These are phyloP conservation scores for Sorex araneus DNA, from an alignment of 2,113 vertebrate species.

Conservation along the genomic window DNA sequence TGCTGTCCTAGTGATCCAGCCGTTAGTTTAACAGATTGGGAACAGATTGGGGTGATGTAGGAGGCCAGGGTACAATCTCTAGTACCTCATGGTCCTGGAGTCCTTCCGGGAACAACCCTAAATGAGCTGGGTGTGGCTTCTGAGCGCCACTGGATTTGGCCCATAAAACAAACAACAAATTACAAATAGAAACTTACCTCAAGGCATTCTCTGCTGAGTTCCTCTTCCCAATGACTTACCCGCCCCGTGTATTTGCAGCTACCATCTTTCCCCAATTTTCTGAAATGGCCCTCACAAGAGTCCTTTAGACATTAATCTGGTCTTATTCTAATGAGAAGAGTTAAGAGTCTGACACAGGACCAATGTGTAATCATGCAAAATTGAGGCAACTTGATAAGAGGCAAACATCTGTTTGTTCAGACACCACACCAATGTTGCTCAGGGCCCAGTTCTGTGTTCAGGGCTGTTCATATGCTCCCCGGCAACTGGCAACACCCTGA, in stretches of 20 bases:
- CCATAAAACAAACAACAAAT: neutral
- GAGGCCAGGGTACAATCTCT: no score
- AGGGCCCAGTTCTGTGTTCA: no score
- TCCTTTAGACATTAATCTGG: neutral
- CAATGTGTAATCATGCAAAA: constrained; percentile 24
- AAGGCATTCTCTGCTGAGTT: neutral
- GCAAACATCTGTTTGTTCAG: neutral
- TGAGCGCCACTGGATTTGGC: no score
- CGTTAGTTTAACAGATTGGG: no score
- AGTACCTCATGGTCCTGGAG: no score
- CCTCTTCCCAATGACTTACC: neutral
- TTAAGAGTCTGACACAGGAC: neutral
- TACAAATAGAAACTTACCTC: neutral
- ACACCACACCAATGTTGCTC: neutral
- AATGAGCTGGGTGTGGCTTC: no score
- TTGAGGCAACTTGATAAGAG: neutral
- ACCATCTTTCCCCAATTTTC: neutral
- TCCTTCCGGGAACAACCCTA: no score
- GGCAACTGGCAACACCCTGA: no score
- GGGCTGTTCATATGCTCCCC: no score
- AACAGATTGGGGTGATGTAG: no score
- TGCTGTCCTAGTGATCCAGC: no score
- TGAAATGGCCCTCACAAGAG: neutral
- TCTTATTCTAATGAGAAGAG: neutral
- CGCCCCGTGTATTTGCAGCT: neutral